Evolutionary conservation across 2,113 vertebrate genomes (phyloP).

Genomic region (Psilopogon haemacephalus): DNA sequence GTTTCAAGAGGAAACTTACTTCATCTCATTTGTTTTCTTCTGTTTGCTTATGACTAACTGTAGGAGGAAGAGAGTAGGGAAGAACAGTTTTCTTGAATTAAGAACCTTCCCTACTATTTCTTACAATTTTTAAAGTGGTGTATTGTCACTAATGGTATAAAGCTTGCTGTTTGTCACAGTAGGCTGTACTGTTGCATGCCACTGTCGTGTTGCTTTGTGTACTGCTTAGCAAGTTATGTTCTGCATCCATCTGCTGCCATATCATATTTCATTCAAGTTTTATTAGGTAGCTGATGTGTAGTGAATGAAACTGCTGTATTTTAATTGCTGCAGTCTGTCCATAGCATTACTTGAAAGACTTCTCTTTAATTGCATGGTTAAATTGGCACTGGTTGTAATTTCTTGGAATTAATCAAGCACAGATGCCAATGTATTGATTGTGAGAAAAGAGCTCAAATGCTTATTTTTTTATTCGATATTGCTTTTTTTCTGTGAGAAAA

Average conservation of each 20-base stretch:
- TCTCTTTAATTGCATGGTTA: conserved; percentile 42
- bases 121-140: not conserved
- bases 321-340: not conserved
- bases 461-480: conserved; percentile 33
- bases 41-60: not conserved
- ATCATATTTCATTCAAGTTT: not conserved
- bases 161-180: not conserved
- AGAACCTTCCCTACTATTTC: not conserved
- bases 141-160: not conserved
- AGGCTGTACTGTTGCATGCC: conserved; percentile 30
- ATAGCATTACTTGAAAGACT: not conserved
- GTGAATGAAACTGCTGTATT: not conserved
- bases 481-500: not conserved
- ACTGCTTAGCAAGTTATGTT: conserved; percentile 27
- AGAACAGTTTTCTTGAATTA: not conserved
- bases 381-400: conserved; percentile 60
- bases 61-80: not conserved
- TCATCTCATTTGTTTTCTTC: not conserved
- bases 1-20: not conserved
- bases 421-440: not conserved
- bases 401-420: conserved; percentile 44
- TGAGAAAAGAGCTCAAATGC: not conserved
- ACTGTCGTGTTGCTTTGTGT: not conserved
- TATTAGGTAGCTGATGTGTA: not conserved
- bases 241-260: conserved; percentile 47